phyloP scores from a whole-genome alignment of 2,888 invertebrate genomes.

The Actias luna region DNA sequence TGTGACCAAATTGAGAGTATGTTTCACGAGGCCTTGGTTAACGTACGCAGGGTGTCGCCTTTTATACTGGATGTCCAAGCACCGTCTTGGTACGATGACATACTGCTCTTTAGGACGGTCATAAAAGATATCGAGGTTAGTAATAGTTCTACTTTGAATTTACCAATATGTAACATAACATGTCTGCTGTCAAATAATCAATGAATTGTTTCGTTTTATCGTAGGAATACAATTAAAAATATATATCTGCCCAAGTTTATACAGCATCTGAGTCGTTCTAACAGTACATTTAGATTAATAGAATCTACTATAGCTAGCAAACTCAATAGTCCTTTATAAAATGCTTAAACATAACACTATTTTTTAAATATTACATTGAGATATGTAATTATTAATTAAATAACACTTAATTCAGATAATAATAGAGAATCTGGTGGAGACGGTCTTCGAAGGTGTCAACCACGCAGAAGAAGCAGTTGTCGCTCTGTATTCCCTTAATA shows the following conservation, averaged over 20 bases:
- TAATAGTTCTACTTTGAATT: conserved; percentile 8
- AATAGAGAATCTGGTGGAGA: conserved; percentile 90
- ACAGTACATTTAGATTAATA: too few relatives aligned
- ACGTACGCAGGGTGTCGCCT: conserved; percentile 82
- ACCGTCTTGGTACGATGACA: conserved; percentile 91
- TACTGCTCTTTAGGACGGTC: conserved; percentile 81
- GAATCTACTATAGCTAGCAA: too few relatives aligned
- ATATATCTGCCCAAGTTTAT: too few relatives aligned
- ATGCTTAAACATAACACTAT: too few relatives aligned
- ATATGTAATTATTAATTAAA: neutral
- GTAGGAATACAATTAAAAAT: too few relatives aligned
- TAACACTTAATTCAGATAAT: conserved; percentile 80
- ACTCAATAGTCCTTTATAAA: too few relatives aligned
- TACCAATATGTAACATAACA: neutral
- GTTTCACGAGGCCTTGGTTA: conserved; percentile 84
- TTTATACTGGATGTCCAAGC: conserved; percentile 90
- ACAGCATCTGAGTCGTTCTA: too few relatives aligned
- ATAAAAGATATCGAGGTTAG: conserved; percentile 84
- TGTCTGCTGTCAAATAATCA: neutral
- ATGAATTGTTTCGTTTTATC: too few relatives aligned
- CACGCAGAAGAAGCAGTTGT: conserved; percentile 92
- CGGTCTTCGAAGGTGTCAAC: conserved; percentile 89
- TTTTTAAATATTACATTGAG: neutral
- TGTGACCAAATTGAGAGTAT: conserved; percentile 87
- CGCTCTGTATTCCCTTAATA: conserved; percentile 88